Percentiles rank a stretch among this genome's conserved stretches.
Evolutionary conservation across 2,888 invertebrate species (phyloP).

Genomic region (Oscheius myriophilus): DNA sequence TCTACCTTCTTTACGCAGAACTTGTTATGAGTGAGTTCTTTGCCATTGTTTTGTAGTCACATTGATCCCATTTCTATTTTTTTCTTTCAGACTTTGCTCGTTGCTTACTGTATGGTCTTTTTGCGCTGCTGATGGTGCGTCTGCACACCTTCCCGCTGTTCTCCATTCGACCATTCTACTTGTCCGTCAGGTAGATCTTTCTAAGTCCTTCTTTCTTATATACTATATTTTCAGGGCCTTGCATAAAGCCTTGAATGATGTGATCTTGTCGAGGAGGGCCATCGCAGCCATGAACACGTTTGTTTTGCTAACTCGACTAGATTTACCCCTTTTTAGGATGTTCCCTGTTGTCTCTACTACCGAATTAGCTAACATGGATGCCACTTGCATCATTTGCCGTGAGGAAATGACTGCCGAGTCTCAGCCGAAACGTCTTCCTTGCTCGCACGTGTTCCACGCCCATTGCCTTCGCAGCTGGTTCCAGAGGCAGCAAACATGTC

Average conservation of each 20-base stretch:
- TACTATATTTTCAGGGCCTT: slow-evolving; percentile 71
- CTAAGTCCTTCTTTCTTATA: neutral
- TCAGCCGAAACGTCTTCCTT: slow-evolving; percentile 89
- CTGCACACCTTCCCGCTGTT: slow-evolving; percentile 97
- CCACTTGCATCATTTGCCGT: slow-evolving; percentile 98
- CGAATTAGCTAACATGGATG: slow-evolving; percentile 59
- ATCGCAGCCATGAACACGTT: slow-evolving; percentile 70
- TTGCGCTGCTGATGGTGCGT: slow-evolving; percentile 93
- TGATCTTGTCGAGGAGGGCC: slow-evolving; percentile 83
- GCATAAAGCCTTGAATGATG: slow-evolving; percentile 96
- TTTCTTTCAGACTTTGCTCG: slow-evolving; percentile 75
- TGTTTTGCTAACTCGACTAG: neutral
- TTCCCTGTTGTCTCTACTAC: slow-evolving; percentile 65
- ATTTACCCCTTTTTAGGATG: slow-evolving; percentile 35
- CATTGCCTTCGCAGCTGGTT: slow-evolving; percentile 98
- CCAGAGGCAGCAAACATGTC: slow-evolving; percentile 98
- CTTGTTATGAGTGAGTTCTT: slow-evolving; percentile 84
- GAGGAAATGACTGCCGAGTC: slow-evolving; percentile 81
- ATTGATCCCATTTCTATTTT: neutral
- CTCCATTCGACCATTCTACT: slow-evolving; percentile 98
- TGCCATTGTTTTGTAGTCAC: too few relatives aligned
- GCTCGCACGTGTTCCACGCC: slow-evolving; percentile 98
- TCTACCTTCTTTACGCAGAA: slow-evolving; percentile 94
- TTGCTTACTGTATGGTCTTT: slow-evolving; percentile 86
- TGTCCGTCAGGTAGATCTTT: slow-evolving; percentile 84